Evolutionary conservation across 2,113 vertebrate species (phyloP), one percentile per base, ranked within the genome.

Genomic region (Sturnira hondurensis): DNA sequence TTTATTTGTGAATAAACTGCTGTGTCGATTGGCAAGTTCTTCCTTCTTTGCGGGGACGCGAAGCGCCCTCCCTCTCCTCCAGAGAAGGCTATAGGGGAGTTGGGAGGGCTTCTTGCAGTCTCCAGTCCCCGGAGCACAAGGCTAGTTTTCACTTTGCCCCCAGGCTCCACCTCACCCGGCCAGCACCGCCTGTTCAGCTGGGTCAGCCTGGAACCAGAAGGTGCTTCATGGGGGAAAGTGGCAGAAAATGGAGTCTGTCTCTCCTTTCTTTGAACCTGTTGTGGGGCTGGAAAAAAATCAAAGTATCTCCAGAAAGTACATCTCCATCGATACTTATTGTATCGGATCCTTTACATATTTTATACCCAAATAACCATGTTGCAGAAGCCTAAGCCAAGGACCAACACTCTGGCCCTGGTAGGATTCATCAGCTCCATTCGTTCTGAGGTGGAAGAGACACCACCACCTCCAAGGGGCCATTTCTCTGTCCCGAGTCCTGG

Each of bases 1-100:
- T 97, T 97, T 96, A 97, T 97, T 96, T 95, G 92, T 95, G 93
- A 97, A 97, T 96, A 97, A 97, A 97, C 52, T 65, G 19, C 58
- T 91, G 77, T n/a, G 52, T 90, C 85, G 22, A 2, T 43, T 82
- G 41, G 68, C 71, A 26, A 11, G 47, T 73, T 65, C 45, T 87
- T 81, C 33, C 67, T 84, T 5, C 20, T 78, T 8, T 12, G 9
- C 1, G 0, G 36, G 77, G 50, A 33, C 63, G 47, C 52, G 31
- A 5, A 90, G 41, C 41, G 17, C 50, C 65, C 16, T 5, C 45
- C 33, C 41, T n/a, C 4, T 31, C 4, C 47, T 86, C 33, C 52
- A 50, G 50, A 68, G 8, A 45, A 70, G n/a, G 56, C 24, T 38
- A 3, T 6, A 4, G 43, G 17, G 12, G 26, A 50, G 16, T 33